Percentiles rank a stretch among this genome's conserved stretches.
phyloP scores from a whole-genome alignment of 1,140 invertebrate species.

The Dendrolimus kikuchii region DNA sequence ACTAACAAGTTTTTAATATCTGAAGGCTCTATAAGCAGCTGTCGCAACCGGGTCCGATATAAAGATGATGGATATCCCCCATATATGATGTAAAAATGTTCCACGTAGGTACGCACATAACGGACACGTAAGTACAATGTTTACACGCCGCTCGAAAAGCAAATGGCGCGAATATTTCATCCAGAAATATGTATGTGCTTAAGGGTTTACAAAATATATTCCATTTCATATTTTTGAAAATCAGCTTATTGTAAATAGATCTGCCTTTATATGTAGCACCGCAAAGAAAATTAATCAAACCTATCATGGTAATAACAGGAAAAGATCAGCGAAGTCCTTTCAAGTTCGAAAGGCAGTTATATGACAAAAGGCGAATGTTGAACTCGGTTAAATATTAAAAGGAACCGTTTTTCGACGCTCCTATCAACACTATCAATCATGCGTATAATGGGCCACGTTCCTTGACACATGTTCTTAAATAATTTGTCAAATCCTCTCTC shows the following conservation, averaged over 20 bases:
- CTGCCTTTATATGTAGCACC: no score
- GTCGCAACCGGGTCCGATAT: slow-evolving; percentile 52
- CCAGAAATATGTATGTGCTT: slow-evolving; percentile 4
- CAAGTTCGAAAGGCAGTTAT: slow-evolving; percentile 12
- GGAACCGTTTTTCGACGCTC: slow-evolving; percentile 36
- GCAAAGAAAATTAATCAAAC: no score
- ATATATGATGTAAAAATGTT: slow-evolving; percentile 37
- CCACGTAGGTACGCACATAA: slow-evolving; percentile 15
- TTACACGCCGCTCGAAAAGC: slow-evolving; percentile 11
- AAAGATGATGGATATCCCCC: slow-evolving; percentile 60
- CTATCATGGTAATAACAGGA: no score
- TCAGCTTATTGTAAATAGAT: not conserved
- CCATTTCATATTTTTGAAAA: not conserved
- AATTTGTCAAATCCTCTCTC: slow-evolving; percentile 62
- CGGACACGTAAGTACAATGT: slow-evolving; percentile 10
- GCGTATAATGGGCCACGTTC: slow-evolving; percentile 54
- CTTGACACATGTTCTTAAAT: slow-evolving; percentile 65
- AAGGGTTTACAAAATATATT: not conserved
- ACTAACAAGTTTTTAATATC: slow-evolving; percentile 62
- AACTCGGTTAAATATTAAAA: slow-evolving; percentile 37
- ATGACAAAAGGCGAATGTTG: slow-evolving; percentile 18
- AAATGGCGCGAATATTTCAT: slow-evolving; percentile 14
- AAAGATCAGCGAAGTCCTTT: no score
- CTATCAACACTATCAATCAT: slow-evolving; percentile 61
- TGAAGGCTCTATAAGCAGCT: slow-evolving; percentile 48